A percentile compares a stretch with the other conserved stretches of the same genome.
These are phyloP conservation scores for Nephrotoma guestfalica DNA, from an alignment of 2,888 invertebrate genomes.

Conservation along the genomic window DNA sequence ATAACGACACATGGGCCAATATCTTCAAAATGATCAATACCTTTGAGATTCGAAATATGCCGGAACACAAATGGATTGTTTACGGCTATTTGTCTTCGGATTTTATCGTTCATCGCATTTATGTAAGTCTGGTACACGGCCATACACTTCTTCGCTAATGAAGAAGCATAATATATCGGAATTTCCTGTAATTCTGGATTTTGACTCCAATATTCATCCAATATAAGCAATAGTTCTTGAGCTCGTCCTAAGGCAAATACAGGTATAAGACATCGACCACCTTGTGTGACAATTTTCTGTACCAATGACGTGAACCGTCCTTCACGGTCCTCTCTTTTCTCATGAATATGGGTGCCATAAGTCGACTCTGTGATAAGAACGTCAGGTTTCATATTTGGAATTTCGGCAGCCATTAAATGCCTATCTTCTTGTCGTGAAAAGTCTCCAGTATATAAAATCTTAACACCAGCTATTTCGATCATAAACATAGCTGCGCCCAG, in stretches of 20 bases:
- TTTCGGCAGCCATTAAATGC: conserved; percentile 98
- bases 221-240: conserved; percentile 84
- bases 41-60: conserved; percentile 90
- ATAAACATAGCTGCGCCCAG: conserved; percentile 99
- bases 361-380: conserved; percentile 97
- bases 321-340: conserved; percentile 94
- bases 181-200: conserved; percentile 96
- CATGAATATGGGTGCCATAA: conserved; percentile 98
- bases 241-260: conserved; percentile 97
- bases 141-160: conserved; percentile 99
- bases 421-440: conserved; percentile 97
- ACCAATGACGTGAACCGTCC: conserved; percentile 84
- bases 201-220: conserved; percentile 96
- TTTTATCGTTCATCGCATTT: conserved; percentile 98
- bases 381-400: conserved; percentile 91
- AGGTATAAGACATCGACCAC: conserved; percentile 96
- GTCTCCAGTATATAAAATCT: conserved; percentile 92
- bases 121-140: conserved; percentile 99
- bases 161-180: conserved; percentile 98
- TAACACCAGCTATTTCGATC: conserved; percentile 98
- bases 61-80: conserved; percentile 98
- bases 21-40: conserved; percentile 99
- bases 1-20: conserved; percentile 99
- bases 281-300: conserved; percentile 88
- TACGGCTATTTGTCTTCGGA: conserved; percentile 88